These are phyloP conservation scores for Babylonia areolata DNA, from an alignment of 1,140 invertebrate species.

Conservation along the genomic window DNA sequence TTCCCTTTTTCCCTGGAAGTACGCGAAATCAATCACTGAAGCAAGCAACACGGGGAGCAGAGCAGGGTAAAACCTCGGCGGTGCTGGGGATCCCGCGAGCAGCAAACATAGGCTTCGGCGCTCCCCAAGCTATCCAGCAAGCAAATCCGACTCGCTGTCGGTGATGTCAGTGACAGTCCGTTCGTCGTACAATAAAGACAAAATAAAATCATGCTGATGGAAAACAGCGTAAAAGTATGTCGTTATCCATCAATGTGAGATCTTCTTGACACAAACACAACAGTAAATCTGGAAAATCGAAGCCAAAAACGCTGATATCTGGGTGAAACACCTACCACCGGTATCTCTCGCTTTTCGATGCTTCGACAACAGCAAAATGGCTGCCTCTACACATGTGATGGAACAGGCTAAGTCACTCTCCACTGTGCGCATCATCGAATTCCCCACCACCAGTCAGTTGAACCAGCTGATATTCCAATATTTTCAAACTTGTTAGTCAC, in stretches of 20 bases:
- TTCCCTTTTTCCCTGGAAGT: no score
- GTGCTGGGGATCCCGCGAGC: conserved; percentile 68
- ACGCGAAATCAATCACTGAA: conserved; percentile 61
- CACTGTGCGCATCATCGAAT: conserved; percentile 25
- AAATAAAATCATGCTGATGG: conserved; percentile 45
- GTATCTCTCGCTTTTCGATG: conserved; percentile 57
- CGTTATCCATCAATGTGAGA: conserved; percentile 59
- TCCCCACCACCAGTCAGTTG: not conserved
- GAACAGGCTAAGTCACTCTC: no score
- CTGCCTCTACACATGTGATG: conserved; percentile 45
- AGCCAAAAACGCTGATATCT: conserved; percentile 71
- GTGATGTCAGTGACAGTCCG: conserved; percentile 12
- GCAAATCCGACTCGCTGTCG: conserved; percentile 45
- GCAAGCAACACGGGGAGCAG: conserved; percentile 56
- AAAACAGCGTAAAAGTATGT: conserved; percentile 42
- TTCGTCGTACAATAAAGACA: conserved; percentile 47
- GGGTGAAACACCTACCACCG: conserved; percentile 62
- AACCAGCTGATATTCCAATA: not conserved
- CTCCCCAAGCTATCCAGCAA: conserved; percentile 49
- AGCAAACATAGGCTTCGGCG: conserved; percentile 56
- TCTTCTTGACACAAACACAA: conserved; percentile 62
- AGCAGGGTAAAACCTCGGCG: conserved; percentile 68
- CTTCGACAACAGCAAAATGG: conserved; percentile 65
- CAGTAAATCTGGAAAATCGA: conserved; percentile 73
- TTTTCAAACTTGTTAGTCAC: not conserved